Evolutionary conservation across 2,797 vertebrate genomes (phyloP).

Genomic region (Perodicticus potto): DNA sequence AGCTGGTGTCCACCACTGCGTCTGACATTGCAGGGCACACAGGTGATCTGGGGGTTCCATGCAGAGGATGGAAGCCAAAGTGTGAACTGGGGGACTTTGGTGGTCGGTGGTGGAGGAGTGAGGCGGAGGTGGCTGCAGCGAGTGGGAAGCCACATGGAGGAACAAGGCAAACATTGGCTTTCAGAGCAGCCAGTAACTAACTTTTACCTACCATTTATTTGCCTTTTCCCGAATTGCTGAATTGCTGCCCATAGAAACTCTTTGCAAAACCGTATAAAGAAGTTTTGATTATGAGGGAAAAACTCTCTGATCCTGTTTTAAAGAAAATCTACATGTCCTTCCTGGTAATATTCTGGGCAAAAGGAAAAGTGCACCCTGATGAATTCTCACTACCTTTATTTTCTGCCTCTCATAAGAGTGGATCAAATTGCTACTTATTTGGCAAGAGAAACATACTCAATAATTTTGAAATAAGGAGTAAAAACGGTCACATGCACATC

Average conservation of each 20-base stretch:
- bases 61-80: too few relatives aligned
- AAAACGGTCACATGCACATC: not conserved
- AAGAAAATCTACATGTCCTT: not conserved
- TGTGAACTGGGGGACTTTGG: too few relatives aligned
- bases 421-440: not conserved
- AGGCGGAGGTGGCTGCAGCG: too few relatives aligned
- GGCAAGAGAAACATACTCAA: not conserved
- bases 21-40: too few relatives aligned
- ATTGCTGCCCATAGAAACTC: not conserved
- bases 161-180: too few relatives aligned
- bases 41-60: too few relatives aligned
- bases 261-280: conserved; percentile 59
- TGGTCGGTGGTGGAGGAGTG: too few relatives aligned
- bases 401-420: not conserved
- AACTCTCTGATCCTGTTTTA: not conserved
- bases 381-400: conserved; percentile 8
- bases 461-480: conserved; percentile 4
- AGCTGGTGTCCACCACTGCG: too few relatives aligned
- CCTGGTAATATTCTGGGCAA: conserved; percentile 10
- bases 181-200: not conserved
- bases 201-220: not conserved
- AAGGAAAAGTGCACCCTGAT: not conserved
- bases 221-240: not conserved
- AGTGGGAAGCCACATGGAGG: too few relatives aligned
- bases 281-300: conserved; percentile 10